Conservation (phyloP, 2,113 vertebrate genomes). For the Cnemophilus loriae region DNA sequence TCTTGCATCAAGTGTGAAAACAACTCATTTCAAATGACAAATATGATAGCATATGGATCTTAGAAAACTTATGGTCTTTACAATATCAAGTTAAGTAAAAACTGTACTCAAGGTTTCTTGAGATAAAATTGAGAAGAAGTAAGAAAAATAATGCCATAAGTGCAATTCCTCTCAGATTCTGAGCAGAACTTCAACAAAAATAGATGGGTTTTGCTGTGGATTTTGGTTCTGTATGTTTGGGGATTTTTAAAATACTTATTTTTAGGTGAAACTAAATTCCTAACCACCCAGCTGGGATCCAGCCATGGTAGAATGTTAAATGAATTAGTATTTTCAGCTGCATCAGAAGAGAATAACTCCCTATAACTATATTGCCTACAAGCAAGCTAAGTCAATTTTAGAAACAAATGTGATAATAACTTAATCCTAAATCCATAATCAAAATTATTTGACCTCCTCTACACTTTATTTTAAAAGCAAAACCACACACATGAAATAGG, state of each 20-base stretch:
- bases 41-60: not conserved
- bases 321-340: not conserved
- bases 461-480: not conserved
- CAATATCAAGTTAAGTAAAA: not conserved
- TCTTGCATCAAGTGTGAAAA: constrained; percentile 20
- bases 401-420: not conserved
- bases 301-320: not conserved
- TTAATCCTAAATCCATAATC: not conserved
- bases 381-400: not conserved
- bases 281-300: not conserved
- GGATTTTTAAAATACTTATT: not conserved
- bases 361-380: not conserved
- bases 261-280: not conserved
- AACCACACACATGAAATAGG: not conserved
- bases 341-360: not conserved
- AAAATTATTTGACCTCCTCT: not conserved
- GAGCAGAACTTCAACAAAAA: not conserved
- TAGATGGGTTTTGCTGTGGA: not conserved
- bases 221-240: not conserved
- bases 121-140: not conserved
- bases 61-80: not conserved
- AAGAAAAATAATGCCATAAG: not conserved
- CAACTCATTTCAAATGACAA: not conserved
- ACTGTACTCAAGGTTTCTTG: not conserved
- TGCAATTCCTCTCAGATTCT: not conserved